Evolutionary conservation across 2,888 invertebrate genomes (phyloP), one percentile per base, ranked within the genome.

Genomic region (Pelosia muscerda): DNA sequence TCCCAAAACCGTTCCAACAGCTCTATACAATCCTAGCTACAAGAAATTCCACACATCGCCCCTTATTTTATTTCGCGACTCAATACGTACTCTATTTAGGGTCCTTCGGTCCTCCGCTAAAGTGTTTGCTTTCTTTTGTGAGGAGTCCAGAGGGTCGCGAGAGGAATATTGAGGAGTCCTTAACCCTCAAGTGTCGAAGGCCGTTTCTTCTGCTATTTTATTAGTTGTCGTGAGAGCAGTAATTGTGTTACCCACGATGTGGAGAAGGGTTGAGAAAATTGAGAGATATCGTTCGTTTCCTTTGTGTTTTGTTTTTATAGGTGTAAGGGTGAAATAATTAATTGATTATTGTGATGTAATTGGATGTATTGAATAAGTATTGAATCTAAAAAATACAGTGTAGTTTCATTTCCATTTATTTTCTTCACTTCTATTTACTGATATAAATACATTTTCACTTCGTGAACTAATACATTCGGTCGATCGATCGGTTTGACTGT

Each of bases 41-140:
- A 84, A 87, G 84, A 82, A 84, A 84, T 86, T 87, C 86, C 86
- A 86, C 88, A 86, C 83, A 88, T 86, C 77, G 84, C 90, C 94
- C 79, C 92, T 91, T 91, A 93, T 93, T 94, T 93, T 93, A 92
- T 93, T 93, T 91, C 89, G 91, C 91, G 93, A 94, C 94, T 94
- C 94, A 94, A 94, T 95, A 93, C 94, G 86, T 90, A 92, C 93
- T 90, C 91, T 91, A 93, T 93, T 92, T 91, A 86, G 88, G 90
- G 79, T 81, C 76, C 73, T 81, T 71, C 25, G 69, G 69, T 89
- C 89, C 83, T 87, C 81, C 80, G 82, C 80, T 86, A 86, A 84
- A 93, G 93, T 93, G 92, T 92, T 93, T 92, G 92, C 90, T 87
- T 92, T 88, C 89, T 92, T 91, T 92, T 90, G 88, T 88, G 85